These are phyloP conservation scores for Daboia siamensis DNA, from an alignment of 2,113 vertebrate species.

Conservation along the genomic window DNA sequence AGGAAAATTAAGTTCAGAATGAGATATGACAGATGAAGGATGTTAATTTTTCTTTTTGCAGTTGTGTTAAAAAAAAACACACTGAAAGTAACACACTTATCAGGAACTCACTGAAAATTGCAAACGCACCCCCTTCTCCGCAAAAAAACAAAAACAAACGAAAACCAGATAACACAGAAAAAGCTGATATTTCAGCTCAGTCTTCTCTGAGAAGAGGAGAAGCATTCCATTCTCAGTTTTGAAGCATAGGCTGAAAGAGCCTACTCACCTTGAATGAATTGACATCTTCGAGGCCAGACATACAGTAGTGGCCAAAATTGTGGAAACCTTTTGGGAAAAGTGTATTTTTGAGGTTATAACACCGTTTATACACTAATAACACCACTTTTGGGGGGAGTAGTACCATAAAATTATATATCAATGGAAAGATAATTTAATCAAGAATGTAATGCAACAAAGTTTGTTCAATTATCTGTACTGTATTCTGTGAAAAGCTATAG, in stretches of 20 bases:
- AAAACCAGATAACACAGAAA: not conserved
- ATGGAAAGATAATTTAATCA: no score
- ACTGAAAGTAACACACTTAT: not conserved
- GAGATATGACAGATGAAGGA: not conserved
- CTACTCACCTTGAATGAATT: not conserved
- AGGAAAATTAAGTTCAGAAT: not conserved
- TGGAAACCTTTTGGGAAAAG: no score
- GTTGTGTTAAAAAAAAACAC: not conserved
- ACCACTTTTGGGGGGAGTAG: no score
- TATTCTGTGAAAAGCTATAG: no score
- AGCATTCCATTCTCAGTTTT: not conserved
- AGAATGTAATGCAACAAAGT: no score
- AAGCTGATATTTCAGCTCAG: not conserved
- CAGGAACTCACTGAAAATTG: not conserved
- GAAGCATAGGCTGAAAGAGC: not conserved
- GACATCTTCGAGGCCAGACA: not conserved
- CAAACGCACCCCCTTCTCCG: no score
- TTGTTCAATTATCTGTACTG: no score
- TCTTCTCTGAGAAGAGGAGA: not conserved
- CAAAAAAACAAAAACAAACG: not conserved
- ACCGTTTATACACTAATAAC: no score
- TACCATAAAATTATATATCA: no score
- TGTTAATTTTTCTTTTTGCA: not conserved
- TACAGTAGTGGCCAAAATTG: no score
- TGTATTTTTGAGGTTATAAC: no score